Evolutionary conservation across 64 coral and sea anemone genomes (phyloP).

Genomic region (Montipora foliosa): DNA sequence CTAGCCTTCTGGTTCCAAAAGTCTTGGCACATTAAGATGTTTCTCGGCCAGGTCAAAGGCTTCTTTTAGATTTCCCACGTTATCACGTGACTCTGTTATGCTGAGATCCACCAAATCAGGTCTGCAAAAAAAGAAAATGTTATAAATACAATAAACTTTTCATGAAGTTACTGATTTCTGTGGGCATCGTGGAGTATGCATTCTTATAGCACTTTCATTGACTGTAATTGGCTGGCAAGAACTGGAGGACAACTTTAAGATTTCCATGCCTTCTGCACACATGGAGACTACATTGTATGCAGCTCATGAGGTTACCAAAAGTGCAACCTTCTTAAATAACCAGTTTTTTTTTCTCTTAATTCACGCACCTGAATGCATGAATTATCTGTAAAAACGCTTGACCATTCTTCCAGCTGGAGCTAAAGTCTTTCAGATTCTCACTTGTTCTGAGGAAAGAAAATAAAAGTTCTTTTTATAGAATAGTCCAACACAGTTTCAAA

Average conservation of each 20-base stretch:
- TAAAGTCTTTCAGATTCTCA: conserved; percentile 85
- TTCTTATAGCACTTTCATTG: no score
- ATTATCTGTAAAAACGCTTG: conserved; percentile 85
- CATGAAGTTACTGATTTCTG: no score
- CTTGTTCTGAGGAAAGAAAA: conserved; percentile 32
- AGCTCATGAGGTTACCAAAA: no score
- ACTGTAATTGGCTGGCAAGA: no score
- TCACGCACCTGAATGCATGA: conserved; percentile 72
- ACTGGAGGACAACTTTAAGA: no score
- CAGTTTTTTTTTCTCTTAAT: no score
- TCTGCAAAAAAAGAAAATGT: not conserved
- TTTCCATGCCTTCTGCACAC: no score
- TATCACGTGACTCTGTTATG: conserved; percentile 57
- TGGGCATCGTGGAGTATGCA: no score
- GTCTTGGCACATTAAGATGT: conserved; percentile 82
- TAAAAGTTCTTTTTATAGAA: not conserved
- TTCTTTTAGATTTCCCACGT: conserved; percentile 66
- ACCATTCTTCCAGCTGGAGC: conserved; percentile 87
- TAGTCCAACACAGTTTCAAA: no score
- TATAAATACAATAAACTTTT: no score
- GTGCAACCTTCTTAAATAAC: no score
- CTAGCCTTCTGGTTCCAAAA: conserved; percentile 87
- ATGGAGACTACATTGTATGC: no score
- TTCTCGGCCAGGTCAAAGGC: conserved; percentile 85
- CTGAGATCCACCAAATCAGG: conserved; percentile 63